Percentiles rank a stretch among this genome's conserved stretches.
These are phyloP conservation scores for Colletes gigas DNA, from an alignment of 1,140 invertebrate genomes.

Conservation along the genomic window DNA sequence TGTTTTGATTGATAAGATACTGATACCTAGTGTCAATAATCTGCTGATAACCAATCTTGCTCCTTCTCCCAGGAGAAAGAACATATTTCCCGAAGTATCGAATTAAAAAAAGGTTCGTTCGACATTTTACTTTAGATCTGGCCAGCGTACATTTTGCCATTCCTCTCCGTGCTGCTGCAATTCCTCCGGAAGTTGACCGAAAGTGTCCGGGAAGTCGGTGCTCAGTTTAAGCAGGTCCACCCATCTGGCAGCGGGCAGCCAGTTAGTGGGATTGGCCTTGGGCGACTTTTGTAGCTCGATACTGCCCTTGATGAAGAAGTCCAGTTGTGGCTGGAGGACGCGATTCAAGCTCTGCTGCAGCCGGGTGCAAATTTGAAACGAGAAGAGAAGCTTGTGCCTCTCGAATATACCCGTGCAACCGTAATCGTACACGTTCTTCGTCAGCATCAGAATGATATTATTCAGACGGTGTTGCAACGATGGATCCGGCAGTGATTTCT, in stretches of 20 bases:
- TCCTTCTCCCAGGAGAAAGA: too few relatives aligned
- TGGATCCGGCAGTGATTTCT: constrained; percentile 89
- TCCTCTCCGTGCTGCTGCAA: constrained; percentile 82
- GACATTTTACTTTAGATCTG: too few relatives aligned
- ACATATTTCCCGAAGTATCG: too few relatives aligned
- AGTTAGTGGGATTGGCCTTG: constrained; percentile 85
- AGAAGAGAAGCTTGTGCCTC: constrained; percentile 93
- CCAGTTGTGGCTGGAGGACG: constrained; percentile 87
- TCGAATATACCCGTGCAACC: constrained; percentile 96
- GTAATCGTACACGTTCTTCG: constrained; percentile 93
- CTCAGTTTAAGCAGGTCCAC: constrained; percentile 89
- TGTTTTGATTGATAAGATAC: too few relatives aligned
- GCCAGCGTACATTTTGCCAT: constrained; percentile 86
- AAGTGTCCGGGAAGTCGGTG: constrained; percentile 85
- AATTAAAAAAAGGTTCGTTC: too few relatives aligned
- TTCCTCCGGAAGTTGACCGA: constrained; percentile 85
- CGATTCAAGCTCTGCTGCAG: constrained; percentile 86
- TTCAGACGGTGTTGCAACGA: constrained; percentile 86
- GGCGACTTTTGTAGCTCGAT: constrained; percentile 88
- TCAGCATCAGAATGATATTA: constrained; percentile 92
- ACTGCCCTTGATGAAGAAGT: constrained; percentile 95
- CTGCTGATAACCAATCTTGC: too few relatives aligned
- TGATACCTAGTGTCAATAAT: too few relatives aligned
- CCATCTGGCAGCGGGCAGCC: constrained; percentile 88
- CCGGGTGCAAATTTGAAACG: constrained; percentile 93